A percentile compares a stretch with the other conserved stretches of the same genome.
These are phyloP conservation scores for Minunthozetes semirufus DNA, from an alignment of 2,888 invertebrate species.

Conservation along the genomic window DNA sequence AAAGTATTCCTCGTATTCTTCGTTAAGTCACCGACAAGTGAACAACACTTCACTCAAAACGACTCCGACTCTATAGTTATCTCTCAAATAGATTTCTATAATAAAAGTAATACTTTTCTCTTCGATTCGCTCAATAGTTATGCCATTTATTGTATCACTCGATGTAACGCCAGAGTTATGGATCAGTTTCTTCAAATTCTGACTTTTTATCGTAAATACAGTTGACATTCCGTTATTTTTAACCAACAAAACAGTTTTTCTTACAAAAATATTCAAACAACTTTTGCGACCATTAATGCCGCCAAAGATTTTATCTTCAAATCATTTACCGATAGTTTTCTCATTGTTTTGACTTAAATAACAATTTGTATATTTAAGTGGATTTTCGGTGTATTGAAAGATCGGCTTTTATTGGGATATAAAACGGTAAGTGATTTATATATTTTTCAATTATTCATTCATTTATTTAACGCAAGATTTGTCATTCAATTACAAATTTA, in stretches of 20 bases:
- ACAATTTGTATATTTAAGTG: no score
- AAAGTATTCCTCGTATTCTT: not conserved
- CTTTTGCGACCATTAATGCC: not conserved
- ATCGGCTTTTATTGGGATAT: no score
- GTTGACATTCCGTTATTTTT: not conserved
- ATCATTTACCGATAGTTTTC: no score
- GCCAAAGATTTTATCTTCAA: no score
- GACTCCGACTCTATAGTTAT: not conserved
- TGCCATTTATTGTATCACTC: conserved; percentile 1
- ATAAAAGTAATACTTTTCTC: not conserved
- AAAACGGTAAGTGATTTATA: no score
- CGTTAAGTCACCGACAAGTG: conserved; percentile 25
- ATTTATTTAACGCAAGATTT: no score
- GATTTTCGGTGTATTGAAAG: no score
- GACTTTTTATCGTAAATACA: not conserved
- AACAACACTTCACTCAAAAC: not conserved
- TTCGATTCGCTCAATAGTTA: not conserved
- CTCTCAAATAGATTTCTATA: not conserved
- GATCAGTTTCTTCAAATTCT: not conserved
- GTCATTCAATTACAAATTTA: no score
- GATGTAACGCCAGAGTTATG: not conserved
- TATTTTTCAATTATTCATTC: no score
- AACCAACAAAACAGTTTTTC: not conserved
- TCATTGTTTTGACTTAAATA: no score
- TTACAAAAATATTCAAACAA: not conserved